Evolutionary conservation across 2,113 vertebrate genomes (phyloP), one percentile per base, ranked within the genome.

Genomic region (Neodontobutis hainanensis): DNA sequence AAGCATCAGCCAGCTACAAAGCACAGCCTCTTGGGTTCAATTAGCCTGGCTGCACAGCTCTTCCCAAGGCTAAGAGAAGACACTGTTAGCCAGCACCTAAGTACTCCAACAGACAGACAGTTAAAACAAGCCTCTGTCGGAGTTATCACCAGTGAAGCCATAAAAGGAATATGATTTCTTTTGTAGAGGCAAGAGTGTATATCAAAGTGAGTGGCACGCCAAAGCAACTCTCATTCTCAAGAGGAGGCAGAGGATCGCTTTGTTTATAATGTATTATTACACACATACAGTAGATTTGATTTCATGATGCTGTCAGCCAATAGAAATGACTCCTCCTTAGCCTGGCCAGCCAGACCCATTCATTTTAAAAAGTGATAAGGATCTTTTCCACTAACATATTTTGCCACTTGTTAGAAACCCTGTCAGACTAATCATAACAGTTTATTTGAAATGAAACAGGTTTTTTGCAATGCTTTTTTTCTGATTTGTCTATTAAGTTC

Each of bases 11-110:
- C 73, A 61, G 61, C 45, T 71, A 85, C 83, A 77, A 49, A 78
- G 68, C 70, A 47, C 57, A 58, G 62, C 80, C 83, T 78, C 81
- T 68, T 51, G 77, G 83, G 79, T 84, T 88, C 83, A 87, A 84
- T 89, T 84, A 88, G 65, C 66, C 68, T 67, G 65, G 43, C 70
- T 61, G 78, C 58, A 36, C 47, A 77, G 77, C 68, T 81, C 46
- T 64, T 85, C 72, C 68, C 63, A 40, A 46, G 65, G 51, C 62
- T 63, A 48, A 55, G 51, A 74, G 45, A 36, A 76, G 68, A 73
- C 67, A 55, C 61, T 69, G 66, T 73, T 68, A 70, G 60, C 53
- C 60, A 73, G 73, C 70, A 72, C 46, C 72, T 55, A 55, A 43
- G 40, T 60, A 47, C 76, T 65, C 45, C 12, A 60, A 61, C 61